Percentiles rank a stretch among this genome's conserved stretches.
Evolutionary conservation across 1,140 invertebrate genomes (phyloP).

Genomic region (Hetaerina americana): DNA sequence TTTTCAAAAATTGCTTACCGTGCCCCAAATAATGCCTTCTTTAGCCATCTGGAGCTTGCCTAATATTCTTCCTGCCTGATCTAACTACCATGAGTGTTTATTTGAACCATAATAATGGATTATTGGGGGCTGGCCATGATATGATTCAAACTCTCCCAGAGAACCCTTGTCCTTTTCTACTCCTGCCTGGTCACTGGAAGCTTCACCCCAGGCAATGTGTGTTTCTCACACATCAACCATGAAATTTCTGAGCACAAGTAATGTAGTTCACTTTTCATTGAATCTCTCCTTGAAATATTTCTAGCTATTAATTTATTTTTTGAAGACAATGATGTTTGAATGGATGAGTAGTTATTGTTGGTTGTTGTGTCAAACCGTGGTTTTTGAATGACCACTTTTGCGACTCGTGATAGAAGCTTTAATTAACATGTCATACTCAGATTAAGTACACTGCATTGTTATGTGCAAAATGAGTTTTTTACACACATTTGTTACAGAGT

Average conservation of each 20-base stretch:
- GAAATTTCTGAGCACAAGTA: not conserved
- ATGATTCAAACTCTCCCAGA: not conserved
- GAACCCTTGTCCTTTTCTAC: not conserved
- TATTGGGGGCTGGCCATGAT: not conserved
- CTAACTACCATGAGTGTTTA: not conserved
- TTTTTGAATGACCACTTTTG: not conserved
- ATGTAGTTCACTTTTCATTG: not conserved
- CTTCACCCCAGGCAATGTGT: not conserved
- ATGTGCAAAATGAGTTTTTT: not conserved
- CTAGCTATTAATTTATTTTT: slow-evolving; percentile 1
- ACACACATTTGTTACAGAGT: not conserved
- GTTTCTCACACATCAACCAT: not conserved
- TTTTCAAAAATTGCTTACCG: not conserved
- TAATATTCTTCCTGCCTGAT: not conserved
- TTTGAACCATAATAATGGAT: not conserved
- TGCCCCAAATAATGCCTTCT: not conserved
- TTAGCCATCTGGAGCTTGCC: not conserved
- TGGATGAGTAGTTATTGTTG: not conserved
- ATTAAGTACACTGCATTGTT: not conserved
- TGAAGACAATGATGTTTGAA: not conserved
- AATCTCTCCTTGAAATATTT: not conserved
- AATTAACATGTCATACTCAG: not conserved
- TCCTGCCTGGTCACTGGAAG: not conserved
- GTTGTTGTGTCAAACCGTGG: not conserved
- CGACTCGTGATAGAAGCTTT: not conserved